Conservation (phyloP, 2,797 vertebrate genomes). For the Hippoglossus hippoglossus region DNA sequence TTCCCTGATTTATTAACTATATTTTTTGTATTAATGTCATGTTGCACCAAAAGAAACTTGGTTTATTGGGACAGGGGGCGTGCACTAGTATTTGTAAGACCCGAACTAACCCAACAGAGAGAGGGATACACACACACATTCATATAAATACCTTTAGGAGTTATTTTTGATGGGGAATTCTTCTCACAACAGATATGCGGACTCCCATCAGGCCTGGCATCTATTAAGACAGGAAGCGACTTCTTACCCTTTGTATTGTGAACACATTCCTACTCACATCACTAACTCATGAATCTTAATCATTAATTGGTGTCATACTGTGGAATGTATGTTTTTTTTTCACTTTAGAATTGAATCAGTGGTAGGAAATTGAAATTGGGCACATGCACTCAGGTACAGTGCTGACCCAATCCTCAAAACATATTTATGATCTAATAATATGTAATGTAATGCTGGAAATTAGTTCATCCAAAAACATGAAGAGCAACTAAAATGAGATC, state of each 20-base stretch:
- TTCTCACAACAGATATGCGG: conserved; percentile 6
- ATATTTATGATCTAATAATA: no score
- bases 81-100: conserved; percentile 17
- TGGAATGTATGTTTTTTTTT: neutral
- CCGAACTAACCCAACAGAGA: neutral
- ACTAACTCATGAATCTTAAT: neutral
- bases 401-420: no score
- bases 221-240: conserved; percentile 31
- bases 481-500: neutral
- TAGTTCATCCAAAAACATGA: neutral
- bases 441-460: neutral
- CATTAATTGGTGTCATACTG: conserved; percentile 3
- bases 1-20: conserved; percentile 3
- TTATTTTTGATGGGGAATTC: conserved; percentile 29
- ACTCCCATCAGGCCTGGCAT: conserved; percentile 25
- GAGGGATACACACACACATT: neutral
- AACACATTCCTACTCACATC: conserved; percentile 29
- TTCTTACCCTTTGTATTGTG: conserved; percentile 18
- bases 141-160: conserved; percentile 15
- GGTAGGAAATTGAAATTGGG: neutral
- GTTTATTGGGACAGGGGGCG: conserved; percentile 22
- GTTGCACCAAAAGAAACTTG: conserved; percentile 1
- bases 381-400: neutral
- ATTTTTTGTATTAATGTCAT: neutral
- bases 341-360: neutral